A percentile compares a stretch with the other conserved stretches of the same genome.
Evolutionary conservation across 2,888 invertebrate species (phyloP).

Genomic region (Caenorhabditis doughertyi): DNA sequence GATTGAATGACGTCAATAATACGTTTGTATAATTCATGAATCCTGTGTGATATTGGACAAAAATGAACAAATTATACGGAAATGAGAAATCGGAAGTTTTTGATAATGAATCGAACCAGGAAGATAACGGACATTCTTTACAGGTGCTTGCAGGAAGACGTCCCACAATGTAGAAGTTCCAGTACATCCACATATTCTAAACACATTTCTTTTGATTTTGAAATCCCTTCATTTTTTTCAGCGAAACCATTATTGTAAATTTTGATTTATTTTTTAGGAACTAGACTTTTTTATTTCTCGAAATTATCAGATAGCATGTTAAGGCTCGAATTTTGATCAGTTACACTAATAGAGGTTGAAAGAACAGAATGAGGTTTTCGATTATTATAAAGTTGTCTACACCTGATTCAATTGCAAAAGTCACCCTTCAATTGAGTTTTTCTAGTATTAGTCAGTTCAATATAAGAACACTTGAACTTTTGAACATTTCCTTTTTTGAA

Average conservation of each 20-base stretch:
- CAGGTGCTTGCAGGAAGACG: conserved; percentile 48
- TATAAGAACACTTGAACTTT: neutral
- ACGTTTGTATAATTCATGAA: conserved; percentile 45
- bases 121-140: conserved; percentile 20
- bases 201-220: neutral
- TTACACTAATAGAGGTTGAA: neutral
- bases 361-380: neutral
- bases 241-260: too few relatives aligned
- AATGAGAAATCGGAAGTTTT: conserved; percentile 7
- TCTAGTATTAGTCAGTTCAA: neutral
- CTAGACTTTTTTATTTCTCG: too few relatives aligned
- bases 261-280: too few relatives aligned
- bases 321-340: neutral
- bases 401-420: conserved; percentile 1
- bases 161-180: conserved; percentile 37
- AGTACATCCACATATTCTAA: conserved; percentile 56
- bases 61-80: conserved; percentile 35
- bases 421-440: neutral
- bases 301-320: too few relatives aligned
- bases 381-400: neutral
- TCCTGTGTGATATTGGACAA: conserved; percentile 37
- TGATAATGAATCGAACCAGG: conserved; percentile 35
- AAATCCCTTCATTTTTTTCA: neutral
- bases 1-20: conserved; percentile 49
- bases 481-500: neutral